Evolutionary conservation across 2,113 vertebrate species (phyloP), one percentile per base, ranked within the genome.

Genomic region (Actenoides hombroni): DNA sequence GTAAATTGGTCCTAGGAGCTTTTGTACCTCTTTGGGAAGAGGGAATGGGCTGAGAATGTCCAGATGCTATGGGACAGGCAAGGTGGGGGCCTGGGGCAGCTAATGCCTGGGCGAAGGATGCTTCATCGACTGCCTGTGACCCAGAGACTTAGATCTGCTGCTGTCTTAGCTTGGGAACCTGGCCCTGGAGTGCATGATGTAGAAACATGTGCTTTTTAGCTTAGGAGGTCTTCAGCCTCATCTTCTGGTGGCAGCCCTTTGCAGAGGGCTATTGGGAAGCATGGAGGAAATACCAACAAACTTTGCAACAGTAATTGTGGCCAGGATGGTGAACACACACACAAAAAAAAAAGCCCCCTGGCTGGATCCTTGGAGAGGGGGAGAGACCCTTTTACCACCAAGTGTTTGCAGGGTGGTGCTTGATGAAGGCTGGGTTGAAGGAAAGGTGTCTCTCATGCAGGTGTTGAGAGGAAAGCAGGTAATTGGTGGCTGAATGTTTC

Each of bases 1-100:
- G 44, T 88, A 84, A 88, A 93, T 91, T 44, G 53, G 57, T 88
- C 90, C 86, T 92, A 11, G 80, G 91, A 95, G 91, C 20, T 88
- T 95, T 95, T 0, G 0, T 88, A 35, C 9, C 3, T 71, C 33
- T 75, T 57, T 88, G 77, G 69, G 83, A 95, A 86, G 79, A 23
- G 7, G 59, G 88, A 88, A 88, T 5, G 48, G 48, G 35, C 29
- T 56, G 69, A 65, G 48, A 74, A 75, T 25, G 7, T 68, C 76
- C 2, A 6, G 85, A 90, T 81, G 85, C 64, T 81, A 29, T 35
- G 57, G 12, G 17, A 11, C 63, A 70, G 59, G 37, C 2, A 0
- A 61, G 5, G 20, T 56, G 6, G 10, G 76, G 69, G 54, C 24
- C 37, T 78, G 56, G 48, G 51, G 23, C 28, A 59, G n/a, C 44